Base-by-base conservation (phyloP, 2,888 invertebrate species). In the Lithophane socia region DNA sequence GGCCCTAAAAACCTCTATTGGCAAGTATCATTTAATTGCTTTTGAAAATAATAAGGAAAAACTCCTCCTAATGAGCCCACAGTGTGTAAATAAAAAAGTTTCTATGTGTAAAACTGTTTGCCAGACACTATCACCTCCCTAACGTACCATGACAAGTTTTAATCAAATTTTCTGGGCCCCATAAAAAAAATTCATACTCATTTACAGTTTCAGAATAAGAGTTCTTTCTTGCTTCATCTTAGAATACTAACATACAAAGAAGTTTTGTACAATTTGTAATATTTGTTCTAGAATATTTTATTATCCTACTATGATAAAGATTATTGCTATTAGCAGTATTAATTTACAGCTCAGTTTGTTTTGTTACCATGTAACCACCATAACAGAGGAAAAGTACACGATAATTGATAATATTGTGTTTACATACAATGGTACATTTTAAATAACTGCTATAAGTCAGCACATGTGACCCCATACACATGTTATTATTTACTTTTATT, bases 361-460 rank as follows among this genome's bases (percentile, higher is more conserved):
- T 77, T 77, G 65, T 79, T 65, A 61, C 63, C 47, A 47, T 64
- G 58, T 24, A 75, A 73, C 68, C 29, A 83, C 63, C 77, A 72
- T 82, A 85, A 73, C 72, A 72, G 66, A 82, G 86, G 86, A 78
- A 85, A 85, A 85, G n/a, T 70, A 75, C 4, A 37, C 8, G 64
- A 78, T 81, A 85, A 85, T 81, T 85, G 70, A 85, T 83, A 68
- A 77, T 70, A 44, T 77, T 77, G 74, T 88, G 84, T 75, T 84
- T 84, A 88, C 79, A 80, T 80, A 67, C 60, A 70, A 80, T 66
- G 29, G 63, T 65, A 72, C n/a, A 42, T 71, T 75, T 68, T 56
- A 52, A 29, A 73, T 82, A 70, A 73, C 65, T 65, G 49, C 70
- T 67, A 12, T 10, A 24, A 54, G 24, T 47, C 37, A 44, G 37